Evolutionary conservation across 2,888 invertebrate species (phyloP).

Genomic region (Thysanoteuthis rhombus): DNA sequence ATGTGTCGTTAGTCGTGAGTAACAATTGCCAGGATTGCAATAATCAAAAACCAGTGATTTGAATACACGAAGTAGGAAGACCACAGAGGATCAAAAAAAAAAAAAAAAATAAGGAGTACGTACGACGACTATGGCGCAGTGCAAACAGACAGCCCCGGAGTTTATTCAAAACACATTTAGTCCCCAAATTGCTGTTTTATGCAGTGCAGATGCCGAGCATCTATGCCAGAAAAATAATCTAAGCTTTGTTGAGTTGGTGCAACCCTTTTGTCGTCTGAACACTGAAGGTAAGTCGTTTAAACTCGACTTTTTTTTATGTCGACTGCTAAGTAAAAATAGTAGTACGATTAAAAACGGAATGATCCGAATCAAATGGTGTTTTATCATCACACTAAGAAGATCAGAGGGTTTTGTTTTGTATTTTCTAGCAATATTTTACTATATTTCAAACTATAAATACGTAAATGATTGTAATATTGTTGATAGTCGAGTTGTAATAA

Average conservation of each 20-base stretch:
- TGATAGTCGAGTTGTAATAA: too few species aligned
- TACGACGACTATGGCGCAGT: conserved; percentile 69
- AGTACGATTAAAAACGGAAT: too few species aligned
- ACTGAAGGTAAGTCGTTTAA: conserved; percentile 72
- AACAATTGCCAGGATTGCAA: not conserved
- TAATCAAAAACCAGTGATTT: not conserved
- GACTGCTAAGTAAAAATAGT: not conserved
- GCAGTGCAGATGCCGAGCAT: conserved; percentile 83
- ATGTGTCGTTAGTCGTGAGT: not conserved
- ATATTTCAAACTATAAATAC: too few species aligned
- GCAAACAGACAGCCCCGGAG: conserved; percentile 72
- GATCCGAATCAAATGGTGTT: too few species aligned
- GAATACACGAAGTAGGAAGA: not conserved
- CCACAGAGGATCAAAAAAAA: not conserved
- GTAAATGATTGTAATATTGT: too few species aligned
- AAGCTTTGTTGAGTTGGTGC: conserved; percentile 86
- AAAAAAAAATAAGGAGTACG: too few species aligned
- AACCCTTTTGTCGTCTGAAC: conserved; percentile 84
- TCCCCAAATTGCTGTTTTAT: conserved; percentile 86
- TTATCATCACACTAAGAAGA: too few species aligned
- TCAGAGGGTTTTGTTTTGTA: too few species aligned
- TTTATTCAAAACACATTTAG: conserved; percentile 90
- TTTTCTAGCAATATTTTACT: too few species aligned
- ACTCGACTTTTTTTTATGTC: not conserved
- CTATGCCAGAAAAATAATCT: conserved; percentile 90